Base-by-base conservation (phyloP, 2,888 invertebrate species). In the Lampropteryx suffumata region DNA sequence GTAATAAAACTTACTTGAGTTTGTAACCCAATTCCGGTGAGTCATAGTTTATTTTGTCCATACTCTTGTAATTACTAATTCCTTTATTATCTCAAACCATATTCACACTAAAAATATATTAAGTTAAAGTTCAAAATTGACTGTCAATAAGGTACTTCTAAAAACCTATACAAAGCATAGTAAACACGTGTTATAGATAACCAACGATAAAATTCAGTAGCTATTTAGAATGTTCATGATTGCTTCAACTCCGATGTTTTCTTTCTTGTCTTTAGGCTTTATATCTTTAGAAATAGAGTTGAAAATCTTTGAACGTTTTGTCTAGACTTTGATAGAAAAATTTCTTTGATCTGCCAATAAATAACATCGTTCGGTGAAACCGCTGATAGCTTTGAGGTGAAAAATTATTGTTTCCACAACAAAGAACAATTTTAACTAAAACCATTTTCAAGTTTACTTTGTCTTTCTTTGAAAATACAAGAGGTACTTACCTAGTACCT, bases 331-430 rank as follows among this genome's bases (percentile, higher is more conserved):
- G 29, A 45, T 34, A 33, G 34, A 45, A 26, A 35, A 41, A 27
- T 24, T 50, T 53, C 60, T 62, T 62, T 62, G 60, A 62, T 62
- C 56, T 41, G 21, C 46, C 43, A 55, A 60, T 62, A 60, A 59
- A 61, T 62, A 48, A 47, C 42, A 30, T 34, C 34, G 36, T 52
- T 52, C 40, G 49, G 26, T 40, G 50, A 54, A 50, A 46, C 33
- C 8, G 35, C 46, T 45, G 54, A 39, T 47, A 39, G 47, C 10
- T 50, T 49, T 52, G 36, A 40, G 45, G 50, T 54, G 61, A 64
- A 57, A 40, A 50, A 47, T 55, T 29, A 41, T 61, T 50, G 53
- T 57, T 52, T 48, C 29, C 41, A 45, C 49, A 47, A 61, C 58
- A 61, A 58, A 61, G 56, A 40, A 35, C 39, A 7, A 35, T 34